phyloP scores from a whole-genome alignment of 1,140 invertebrate genomes.

The Euwallacea similis region DNA sequence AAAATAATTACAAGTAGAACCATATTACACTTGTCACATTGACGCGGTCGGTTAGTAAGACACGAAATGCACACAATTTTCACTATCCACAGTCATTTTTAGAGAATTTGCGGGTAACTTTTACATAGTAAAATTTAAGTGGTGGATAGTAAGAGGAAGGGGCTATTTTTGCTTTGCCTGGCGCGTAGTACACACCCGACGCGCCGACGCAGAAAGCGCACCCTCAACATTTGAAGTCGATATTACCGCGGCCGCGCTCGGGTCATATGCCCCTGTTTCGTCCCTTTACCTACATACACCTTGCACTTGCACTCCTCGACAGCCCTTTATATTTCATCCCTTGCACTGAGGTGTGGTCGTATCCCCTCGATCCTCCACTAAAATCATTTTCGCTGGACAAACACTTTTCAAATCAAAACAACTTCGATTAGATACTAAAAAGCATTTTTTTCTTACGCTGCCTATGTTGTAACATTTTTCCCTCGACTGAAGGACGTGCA shows the following conservation, averaged over 20 bases:
- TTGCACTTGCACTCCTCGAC: slow-evolving; percentile 8
- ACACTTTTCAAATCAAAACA: too few relatives aligned
- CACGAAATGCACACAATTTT: slow-evolving; percentile 4
- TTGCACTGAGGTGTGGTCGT: background rate
- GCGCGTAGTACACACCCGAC: slow-evolving; percentile 37
- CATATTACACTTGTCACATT: slow-evolving; percentile 18
- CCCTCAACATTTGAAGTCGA: slow-evolving; percentile 27
- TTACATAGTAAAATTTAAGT: slow-evolving; percentile 30
- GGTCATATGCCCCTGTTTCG: slow-evolving; percentile 1
- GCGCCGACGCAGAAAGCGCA: slow-evolving; percentile 22
- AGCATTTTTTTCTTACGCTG: too few relatives aligned
- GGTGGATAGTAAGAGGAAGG: slow-evolving; percentile 16
- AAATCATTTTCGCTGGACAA: too few relatives aligned
- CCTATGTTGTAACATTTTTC: too few relatives aligned
- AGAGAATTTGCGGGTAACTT: background rate
- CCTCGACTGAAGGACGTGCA: too few relatives aligned
- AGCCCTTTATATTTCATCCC: background rate
- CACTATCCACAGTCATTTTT: slow-evolving; percentile 14
- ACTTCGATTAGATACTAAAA: too few relatives aligned
- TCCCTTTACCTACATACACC: slow-evolving; percentile 14
- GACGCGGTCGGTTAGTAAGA: slow-evolving; percentile 4
- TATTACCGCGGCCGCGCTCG: slow-evolving; percentile 26
- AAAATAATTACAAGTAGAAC: slow-evolving; percentile 42
- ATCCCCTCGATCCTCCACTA: too few relatives aligned
- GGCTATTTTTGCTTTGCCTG: slow-evolving; percentile 21